A percentile compares a stretch with the other conserved stretches of the same genome.
phyloP scores from a whole-genome alignment of 2,888 invertebrate species.

The Harpalus rubripes region DNA sequence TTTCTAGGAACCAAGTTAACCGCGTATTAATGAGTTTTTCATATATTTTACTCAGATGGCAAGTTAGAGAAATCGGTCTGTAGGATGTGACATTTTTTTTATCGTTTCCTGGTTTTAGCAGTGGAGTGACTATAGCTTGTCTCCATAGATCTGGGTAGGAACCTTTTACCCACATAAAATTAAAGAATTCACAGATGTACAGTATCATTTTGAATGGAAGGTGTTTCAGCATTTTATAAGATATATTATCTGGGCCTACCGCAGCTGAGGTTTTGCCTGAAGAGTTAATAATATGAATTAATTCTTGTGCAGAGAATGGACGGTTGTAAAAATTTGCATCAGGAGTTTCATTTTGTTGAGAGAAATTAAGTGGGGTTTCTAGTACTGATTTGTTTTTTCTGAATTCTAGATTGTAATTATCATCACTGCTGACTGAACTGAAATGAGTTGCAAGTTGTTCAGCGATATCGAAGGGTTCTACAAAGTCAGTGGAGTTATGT shows the following conservation, averaged over 20 bases:
- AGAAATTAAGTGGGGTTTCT: background rate
- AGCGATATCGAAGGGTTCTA: slow-evolving; percentile 1
- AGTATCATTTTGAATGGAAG: background rate
- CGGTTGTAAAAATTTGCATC: slow-evolving; percentile 11
- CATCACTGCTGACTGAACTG: slow-evolving; percentile 18
- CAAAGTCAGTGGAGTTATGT: too few relatives aligned
- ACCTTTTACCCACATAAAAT: background rate
- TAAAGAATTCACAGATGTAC: background rate
- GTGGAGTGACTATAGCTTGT: background rate
- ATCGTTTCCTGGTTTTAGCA: slow-evolving; percentile 6
- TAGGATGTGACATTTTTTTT: background rate
- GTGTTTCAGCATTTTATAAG: slow-evolving; percentile 16
- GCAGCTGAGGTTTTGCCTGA: slow-evolving; percentile 15
- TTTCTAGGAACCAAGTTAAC: background rate
- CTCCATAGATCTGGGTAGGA: background rate
- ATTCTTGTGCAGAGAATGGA: slow-evolving; percentile 2
- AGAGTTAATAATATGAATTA: background rate
- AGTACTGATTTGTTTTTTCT: slow-evolving; percentile 1
- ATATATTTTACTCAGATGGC: slow-evolving; percentile 14
- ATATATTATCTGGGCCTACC: slow-evolving; percentile 1
- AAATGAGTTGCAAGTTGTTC: background rate
- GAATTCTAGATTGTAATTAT: background rate
- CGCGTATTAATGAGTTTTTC: slow-evolving; percentile 6
- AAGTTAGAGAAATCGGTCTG: slow-evolving; percentile 2
- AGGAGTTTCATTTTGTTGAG: background rate